Evolutionary conservation across 2,797 vertebrate species (phyloP), one percentile per base, ranked within the genome.

Genomic region (Mastacembelus armatus): DNA sequence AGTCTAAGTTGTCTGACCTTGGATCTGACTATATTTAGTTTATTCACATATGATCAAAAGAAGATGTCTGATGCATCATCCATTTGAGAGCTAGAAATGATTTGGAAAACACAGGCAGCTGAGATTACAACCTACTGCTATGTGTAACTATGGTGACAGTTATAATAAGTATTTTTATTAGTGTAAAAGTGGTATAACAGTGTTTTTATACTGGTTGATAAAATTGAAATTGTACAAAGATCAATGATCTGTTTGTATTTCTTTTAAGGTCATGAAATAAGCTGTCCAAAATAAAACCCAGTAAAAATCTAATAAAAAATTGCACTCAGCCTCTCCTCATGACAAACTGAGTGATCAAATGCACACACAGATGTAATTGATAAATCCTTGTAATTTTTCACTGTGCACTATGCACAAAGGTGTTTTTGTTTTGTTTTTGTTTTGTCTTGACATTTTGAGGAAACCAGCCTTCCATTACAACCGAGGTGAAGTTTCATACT

Each of bases 111-210:
- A 49, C 54, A 68, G 39, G 71, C 18, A 35, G 33, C 43, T 54
- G 16, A 52, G 11, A 36, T 15, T 24, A 30, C 5, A 40, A n/a
- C 2, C 44, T 24, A 8, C 67, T 64, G 35, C 49, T 4, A 18
- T 9, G 2, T 16, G 44, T 47, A 69, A 69, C 60, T 64, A 42
- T 65, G 50, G 38, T 18, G 42, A 66, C 51, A 47, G 10, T 47
- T 57, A 4, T 5, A 39, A 58, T 35, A 58, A 63, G 18, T 32
- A 50, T 35, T 7, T 36, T 33, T 7, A 27, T 15, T 10, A 33
- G 2, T 7, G n/a, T n/a, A n/a, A n/a, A n/a, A n/a, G n/a, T n/a
- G n/a, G n/a, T n/a, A n/a, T n/a, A n/a, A n/a, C n/a, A n/a, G n/a
- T 6, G 7, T 45, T 32, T 21, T 12, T 7, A 19, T 3, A 16